A percentile compares a stretch with the other conserved stretches of the same genome.
phyloP scores from a whole-genome alignment of 2,888 invertebrate species.

The Sinohyriopsis cumingii region DNA sequence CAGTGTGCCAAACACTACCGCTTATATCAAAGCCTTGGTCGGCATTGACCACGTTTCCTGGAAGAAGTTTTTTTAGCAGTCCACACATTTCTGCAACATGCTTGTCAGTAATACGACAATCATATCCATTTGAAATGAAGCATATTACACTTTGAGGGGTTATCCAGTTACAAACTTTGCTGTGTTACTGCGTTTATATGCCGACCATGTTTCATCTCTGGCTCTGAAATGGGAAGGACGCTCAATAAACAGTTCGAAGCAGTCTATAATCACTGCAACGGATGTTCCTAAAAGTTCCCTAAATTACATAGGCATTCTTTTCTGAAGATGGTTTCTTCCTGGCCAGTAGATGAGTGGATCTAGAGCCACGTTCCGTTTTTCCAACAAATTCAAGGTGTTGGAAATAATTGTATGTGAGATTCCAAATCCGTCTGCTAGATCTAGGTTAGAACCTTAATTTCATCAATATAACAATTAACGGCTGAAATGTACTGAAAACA shows the following conservation, averaged over 20 bases:
- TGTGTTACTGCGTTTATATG: slow-evolving; percentile 51
- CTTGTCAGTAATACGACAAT: slow-evolving; percentile 45
- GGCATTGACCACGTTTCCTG: slow-evolving; percentile 19
- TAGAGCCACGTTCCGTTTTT: slow-evolving; percentile 10
- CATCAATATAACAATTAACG: slow-evolving; percentile 20
- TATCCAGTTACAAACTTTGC: slow-evolving; percentile 45
- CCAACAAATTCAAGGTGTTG: slow-evolving; percentile 5
- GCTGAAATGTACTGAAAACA: slow-evolving; percentile 20
- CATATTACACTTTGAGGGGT: slow-evolving; percentile 40
- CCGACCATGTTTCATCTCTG: slow-evolving; percentile 37
- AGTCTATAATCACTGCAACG: slow-evolving; percentile 28
- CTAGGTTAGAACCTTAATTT: slow-evolving; percentile 15
- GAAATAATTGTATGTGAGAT: slow-evolving; percentile 10
- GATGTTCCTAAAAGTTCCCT: slow-evolving; percentile 22
- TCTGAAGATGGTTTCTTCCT: slow-evolving; percentile 19
- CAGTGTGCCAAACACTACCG: slow-evolving; percentile 7
- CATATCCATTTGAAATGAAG: slow-evolving; percentile 44
- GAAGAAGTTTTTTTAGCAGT: slow-evolving; percentile 28
- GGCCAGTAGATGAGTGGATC: slow-evolving; percentile 16
- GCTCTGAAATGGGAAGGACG: slow-evolving; percentile 34
- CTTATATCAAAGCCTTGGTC: slow-evolving; percentile 27
- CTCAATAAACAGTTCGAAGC: slow-evolving; percentile 41
- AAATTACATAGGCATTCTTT: slow-evolving; percentile 29
- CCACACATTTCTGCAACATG: too few species aligned
- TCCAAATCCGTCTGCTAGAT: slow-evolving; percentile 18